These are phyloP conservation scores for Anaspis maculata DNA, from an alignment of 2,888 invertebrate genomes.

Conservation along the genomic window DNA sequence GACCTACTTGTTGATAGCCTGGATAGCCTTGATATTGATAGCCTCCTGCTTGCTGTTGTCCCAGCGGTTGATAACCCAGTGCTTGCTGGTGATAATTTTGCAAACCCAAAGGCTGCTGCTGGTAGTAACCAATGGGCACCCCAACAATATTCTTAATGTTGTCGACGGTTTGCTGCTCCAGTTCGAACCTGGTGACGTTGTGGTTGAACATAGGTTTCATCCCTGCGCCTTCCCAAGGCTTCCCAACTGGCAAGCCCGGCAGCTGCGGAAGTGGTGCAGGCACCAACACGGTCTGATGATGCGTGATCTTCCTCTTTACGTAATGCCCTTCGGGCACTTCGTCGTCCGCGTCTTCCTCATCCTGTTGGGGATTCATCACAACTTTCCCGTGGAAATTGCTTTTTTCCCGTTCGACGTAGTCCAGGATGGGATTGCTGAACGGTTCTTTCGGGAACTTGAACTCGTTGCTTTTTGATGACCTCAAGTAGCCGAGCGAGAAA, in stretches of 20 bases:
- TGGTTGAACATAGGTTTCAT: neutral
- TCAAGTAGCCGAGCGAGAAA: slow-evolving; percentile 21
- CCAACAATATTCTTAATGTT: slow-evolving; percentile 33
- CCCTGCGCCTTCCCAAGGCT: too few relatives aligned
- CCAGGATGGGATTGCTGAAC: slow-evolving; percentile 33
- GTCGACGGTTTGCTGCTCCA: slow-evolving; percentile 30
- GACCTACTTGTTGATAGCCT: neutral
- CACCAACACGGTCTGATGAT: slow-evolving; percentile 33
- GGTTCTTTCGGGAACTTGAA: slow-evolving; percentile 27
- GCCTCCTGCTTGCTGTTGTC: too few relatives aligned
- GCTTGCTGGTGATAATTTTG: too few relatives aligned
- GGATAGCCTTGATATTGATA: too few relatives aligned
- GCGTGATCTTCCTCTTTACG: slow-evolving; percentile 36
- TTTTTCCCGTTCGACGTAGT: slow-evolving; percentile 26
- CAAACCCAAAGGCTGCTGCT: slow-evolving; percentile 3
- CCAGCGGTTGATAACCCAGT: too few relatives aligned
- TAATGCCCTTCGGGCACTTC: slow-evolving; percentile 31
- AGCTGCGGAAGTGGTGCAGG: slow-evolving; percentile 14
- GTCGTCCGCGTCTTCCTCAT: slow-evolving; percentile 21
- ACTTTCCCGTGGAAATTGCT: slow-evolving; percentile 10
- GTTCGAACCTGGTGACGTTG: slow-evolving; percentile 8
- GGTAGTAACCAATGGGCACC: too few relatives aligned
- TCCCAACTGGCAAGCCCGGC: neutral
- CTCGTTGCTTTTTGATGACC: slow-evolving; percentile 17
- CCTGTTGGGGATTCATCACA: slow-evolving; percentile 12